Evolutionary conservation across 2,888 invertebrate species (phyloP).

Genomic region (Volucella inanis): DNA sequence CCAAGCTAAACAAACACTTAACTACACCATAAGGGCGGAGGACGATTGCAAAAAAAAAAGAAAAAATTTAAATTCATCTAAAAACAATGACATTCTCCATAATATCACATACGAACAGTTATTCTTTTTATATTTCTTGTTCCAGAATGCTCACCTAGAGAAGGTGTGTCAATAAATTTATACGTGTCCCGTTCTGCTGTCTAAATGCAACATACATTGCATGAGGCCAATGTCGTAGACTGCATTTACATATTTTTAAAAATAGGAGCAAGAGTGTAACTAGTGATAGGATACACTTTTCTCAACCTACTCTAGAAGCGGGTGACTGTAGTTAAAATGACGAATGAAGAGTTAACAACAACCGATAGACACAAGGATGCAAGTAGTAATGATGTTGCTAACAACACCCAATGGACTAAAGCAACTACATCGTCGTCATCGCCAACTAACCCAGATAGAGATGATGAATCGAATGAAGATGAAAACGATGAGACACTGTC

Average conservation of each 20-base stretch:
- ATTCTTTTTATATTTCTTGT: constrained; percentile 47
- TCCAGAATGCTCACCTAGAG: constrained; percentile 61
- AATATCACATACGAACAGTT: constrained; percentile 30
- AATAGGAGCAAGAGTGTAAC: constrained; percentile 34
- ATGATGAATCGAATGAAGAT: constrained; percentile 80
- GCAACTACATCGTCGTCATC: constrained; percentile 45
- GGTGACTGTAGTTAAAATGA: constrained; percentile 66
- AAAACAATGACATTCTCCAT: constrained; percentile 12
- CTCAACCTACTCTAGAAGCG: constrained; percentile 11
- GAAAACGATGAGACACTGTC: constrained; percentile 80
- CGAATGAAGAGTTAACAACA: constrained; percentile 73
- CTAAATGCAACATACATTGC: constrained; percentile 38
- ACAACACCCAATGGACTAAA: constrained; percentile 59
- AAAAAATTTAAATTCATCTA: constrained; percentile 54
- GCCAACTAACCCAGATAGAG: constrained; percentile 50
- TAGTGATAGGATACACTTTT: constrained; percentile 40
- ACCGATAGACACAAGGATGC: constrained; percentile 58
- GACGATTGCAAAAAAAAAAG: too few relatives aligned
- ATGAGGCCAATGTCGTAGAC: constrained; percentile 58
- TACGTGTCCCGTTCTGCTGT: neutral
- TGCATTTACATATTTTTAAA: constrained; percentile 30
- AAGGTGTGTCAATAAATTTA: constrained; percentile 47
- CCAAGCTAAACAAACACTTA: neutral
- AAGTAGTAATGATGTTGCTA: constrained; percentile 68
- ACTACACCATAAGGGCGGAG: constrained; percentile 66